phyloP scores from a whole-genome alignment of 30 jellyfish, hydroid and myxozoan species.

The Aurelia sp. region DNA sequence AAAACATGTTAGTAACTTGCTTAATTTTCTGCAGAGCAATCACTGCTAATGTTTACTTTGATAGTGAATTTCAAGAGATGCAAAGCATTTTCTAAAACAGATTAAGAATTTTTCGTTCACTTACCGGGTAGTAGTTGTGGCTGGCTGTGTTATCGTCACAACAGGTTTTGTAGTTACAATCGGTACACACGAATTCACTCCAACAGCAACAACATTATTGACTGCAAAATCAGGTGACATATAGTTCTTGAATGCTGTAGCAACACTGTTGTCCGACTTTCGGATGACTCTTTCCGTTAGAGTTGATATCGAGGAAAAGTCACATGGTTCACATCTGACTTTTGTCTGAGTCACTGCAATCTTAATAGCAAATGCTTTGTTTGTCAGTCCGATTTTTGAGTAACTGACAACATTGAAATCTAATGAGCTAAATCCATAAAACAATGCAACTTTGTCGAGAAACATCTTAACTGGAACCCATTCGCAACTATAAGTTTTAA shows the following conservation, averaged over 20 bases:
- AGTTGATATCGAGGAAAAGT: constrained; percentile 1
- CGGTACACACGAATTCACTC: constrained; percentile 29
- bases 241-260: neutral
- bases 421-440: constrained; percentile 1
- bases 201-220: neutral
- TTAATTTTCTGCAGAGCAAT: too few species aligned
- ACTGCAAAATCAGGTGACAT: constrained; percentile 25
- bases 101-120: too few species aligned
- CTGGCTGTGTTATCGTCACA: neutral
- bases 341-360: neutral
- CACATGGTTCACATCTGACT: constrained; percentile 43
- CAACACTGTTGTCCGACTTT: neutral
- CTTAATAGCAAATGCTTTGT: neutral
- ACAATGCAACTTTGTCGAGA: constrained; percentile 31
- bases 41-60: too few species aligned
- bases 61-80: too few species aligned
- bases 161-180: neutral
- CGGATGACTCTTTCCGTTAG: constrained; percentile 6
- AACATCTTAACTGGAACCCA: constrained; percentile 15
- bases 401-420: constrained; percentile 8
- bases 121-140: too few species aligned
- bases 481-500: neutral
- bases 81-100: too few species aligned
- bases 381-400: neutral
- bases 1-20: too few species aligned